Conservation (phyloP, 2,888 invertebrate genomes). For the Folsomia candida region DNA sequence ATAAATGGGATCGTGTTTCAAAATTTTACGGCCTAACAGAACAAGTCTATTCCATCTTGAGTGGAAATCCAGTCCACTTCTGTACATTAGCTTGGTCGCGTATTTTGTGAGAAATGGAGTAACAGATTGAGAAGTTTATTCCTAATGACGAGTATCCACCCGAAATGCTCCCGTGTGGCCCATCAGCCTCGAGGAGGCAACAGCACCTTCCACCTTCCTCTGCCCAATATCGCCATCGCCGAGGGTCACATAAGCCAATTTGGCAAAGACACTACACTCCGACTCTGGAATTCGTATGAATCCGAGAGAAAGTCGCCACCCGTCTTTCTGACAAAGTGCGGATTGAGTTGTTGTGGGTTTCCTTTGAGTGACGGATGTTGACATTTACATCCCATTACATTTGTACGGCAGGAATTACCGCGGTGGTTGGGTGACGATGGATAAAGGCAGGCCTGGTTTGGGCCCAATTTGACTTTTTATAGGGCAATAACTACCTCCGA, state of each 20-base stretch:
- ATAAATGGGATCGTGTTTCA: background rate
- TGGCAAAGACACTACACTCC: background rate
- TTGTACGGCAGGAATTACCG: no score
- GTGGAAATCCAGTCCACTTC: background rate
- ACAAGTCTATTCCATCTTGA: background rate
- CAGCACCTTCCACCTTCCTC: background rate
- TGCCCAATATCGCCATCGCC: no score
- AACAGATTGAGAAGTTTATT: background rate
- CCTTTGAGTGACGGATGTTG: background rate
- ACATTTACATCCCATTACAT: background rate
- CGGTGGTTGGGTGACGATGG: no score
- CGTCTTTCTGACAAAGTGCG: background rate
- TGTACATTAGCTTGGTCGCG: background rate
- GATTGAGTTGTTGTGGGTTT: background rate
- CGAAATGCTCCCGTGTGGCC: conserved; percentile 44
- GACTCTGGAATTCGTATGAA: no score
- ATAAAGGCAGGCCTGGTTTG: no score
- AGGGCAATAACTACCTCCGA: conserved; percentile 37
- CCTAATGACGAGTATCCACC: conserved; percentile 43
- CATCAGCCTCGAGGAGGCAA: conserved; percentile 30
- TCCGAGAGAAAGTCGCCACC: no score
- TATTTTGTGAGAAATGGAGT: background rate
- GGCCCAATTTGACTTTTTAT: conserved; percentile 34
- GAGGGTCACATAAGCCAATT: background rate
- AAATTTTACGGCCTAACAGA: background rate